A percentile compares a stretch with the other conserved stretches of the same genome.
Evolutionary conservation across 2,797 vertebrate genomes (phyloP).

Genomic region (Sebastes umbrosus): DNA sequence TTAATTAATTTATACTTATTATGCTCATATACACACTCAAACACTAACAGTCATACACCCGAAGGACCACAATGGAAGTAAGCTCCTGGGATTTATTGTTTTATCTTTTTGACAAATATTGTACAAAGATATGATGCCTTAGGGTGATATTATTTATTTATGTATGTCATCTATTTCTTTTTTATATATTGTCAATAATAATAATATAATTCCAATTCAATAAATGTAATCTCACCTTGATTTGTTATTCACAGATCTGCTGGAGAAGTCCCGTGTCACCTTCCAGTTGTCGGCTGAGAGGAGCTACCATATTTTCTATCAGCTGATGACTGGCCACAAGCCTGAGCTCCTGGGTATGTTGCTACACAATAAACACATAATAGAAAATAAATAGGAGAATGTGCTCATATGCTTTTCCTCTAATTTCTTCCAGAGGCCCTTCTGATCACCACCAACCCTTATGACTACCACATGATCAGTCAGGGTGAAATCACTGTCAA

Average conservation of each 20-base stretch:
- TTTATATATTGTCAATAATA: too few relatives aligned
- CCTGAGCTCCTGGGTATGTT: slow-evolving; percentile 81
- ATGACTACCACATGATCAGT: slow-evolving; percentile 87
- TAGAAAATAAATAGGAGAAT: not conserved
- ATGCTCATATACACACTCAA: not conserved
- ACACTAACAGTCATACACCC: not conserved
- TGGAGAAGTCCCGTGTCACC: slow-evolving; percentile 90
- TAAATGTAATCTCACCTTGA: not conserved
- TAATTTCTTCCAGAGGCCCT: slow-evolving; percentile 79
- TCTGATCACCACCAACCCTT: slow-evolving; percentile 90
- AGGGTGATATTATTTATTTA: not conserved
- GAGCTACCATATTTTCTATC: slow-evolving; percentile 92
- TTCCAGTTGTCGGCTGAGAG: slow-evolving; percentile 91
- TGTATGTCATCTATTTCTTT: too few relatives aligned
- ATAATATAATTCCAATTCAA: not conserved
- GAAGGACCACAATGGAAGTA: not conserved
- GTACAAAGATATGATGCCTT: not conserved
- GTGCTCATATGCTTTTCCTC: not conserved
- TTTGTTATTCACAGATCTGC: slow-evolving; percentile 73
- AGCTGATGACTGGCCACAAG: slow-evolving; percentile 89
- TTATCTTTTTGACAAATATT: not conserved
- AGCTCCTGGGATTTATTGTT: not conserved
- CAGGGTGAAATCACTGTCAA: slow-evolving; percentile 89
- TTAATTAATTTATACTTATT: not conserved
- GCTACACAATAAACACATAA: not conserved